Evolutionary conservation across 2,797 vertebrate species (phyloP).

Genomic region (Dicrostonyx torquatus): DNA sequence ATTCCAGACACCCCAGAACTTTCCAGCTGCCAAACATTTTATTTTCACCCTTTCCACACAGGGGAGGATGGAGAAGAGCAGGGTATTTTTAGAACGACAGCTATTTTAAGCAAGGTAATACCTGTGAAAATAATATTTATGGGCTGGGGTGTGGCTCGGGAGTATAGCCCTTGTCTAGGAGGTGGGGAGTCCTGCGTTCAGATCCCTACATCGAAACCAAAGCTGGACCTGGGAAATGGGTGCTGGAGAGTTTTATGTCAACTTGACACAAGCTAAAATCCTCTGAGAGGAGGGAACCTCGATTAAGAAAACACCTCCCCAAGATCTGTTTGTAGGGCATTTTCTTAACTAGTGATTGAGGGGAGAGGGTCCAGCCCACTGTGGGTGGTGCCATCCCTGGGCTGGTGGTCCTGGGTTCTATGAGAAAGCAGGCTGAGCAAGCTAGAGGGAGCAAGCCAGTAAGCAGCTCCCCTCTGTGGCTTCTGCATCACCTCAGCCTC

Average conservation of each 20-base stretch:
- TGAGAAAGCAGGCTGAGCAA: neutral
- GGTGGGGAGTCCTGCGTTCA: neutral
- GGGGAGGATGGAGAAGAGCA: neutral
- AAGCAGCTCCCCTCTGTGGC: neutral
- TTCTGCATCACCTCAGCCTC: neutral
- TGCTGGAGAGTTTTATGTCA: neutral
- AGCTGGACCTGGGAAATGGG: neutral
- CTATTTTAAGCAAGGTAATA: constrained; percentile 39
- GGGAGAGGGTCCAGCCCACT: neutral
- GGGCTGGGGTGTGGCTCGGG: neutral
- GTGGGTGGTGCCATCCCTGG: neutral
- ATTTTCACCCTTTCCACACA: neutral
- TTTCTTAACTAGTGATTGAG: neutral
- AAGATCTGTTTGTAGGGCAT: neutral
- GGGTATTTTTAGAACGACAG: neutral
- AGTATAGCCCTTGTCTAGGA: neutral
- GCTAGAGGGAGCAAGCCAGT: neutral
- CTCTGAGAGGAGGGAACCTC: neutral
- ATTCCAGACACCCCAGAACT: neutral
- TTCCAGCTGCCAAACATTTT: neutral
- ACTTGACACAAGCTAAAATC: neutral
- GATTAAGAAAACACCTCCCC: neutral
- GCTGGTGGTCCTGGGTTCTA: neutral
- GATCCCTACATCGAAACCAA: neutral
- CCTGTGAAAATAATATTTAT: neutral